Conservation (phyloP, 2,888 invertebrate species). For the Altica lythri region DNA sequence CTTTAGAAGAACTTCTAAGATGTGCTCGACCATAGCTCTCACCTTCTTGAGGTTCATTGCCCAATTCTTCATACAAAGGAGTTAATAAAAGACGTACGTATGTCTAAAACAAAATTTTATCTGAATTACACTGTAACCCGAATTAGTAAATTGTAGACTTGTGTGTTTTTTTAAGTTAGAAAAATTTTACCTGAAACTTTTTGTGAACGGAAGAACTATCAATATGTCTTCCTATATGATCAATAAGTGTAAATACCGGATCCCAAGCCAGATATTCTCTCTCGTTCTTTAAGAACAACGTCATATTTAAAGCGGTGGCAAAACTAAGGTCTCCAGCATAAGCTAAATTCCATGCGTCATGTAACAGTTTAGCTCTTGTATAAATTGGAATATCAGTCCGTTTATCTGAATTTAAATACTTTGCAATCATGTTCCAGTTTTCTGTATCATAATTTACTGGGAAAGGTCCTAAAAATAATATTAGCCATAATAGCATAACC, state of each 20-base stretch:
- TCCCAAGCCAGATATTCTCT: slow-evolving; percentile 80
- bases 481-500: too few relatives aligned
- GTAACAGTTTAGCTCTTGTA: slow-evolving; percentile 75
- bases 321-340: slow-evolving; percentile 74
- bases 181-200: slow-evolving; percentile 75
- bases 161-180: too few relatives aligned
- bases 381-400: slow-evolving; percentile 68
- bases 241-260: slow-evolving; percentile 81
- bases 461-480: slow-evolving; percentile 68
- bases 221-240: slow-evolving; percentile 77
- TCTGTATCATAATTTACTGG: slow-evolving; percentile 80
- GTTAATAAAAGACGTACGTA: slow-evolving; percentile 72
- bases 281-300: slow-evolving; percentile 73
- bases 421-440: slow-evolving; percentile 77
- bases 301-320: slow-evolving; percentile 78
- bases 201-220: slow-evolving; percentile 67
- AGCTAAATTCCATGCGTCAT: slow-evolving; percentile 79
- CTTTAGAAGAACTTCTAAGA: slow-evolving; percentile 69
- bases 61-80: slow-evolving; percentile 74
- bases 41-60: slow-evolving; percentile 59
- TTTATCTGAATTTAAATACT: slow-evolving; percentile 64
- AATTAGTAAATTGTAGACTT: too few relatives aligned
- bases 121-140: too few relatives aligned
- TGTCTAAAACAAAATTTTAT: slow-evolving; percentile 58
- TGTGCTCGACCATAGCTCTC: slow-evolving; percentile 73